Percentiles rank a stretch among this genome's conserved stretches.
Evolutionary conservation across 2,888 invertebrate species (phyloP).

Genomic region (Lasius fuliginosus): DNA sequence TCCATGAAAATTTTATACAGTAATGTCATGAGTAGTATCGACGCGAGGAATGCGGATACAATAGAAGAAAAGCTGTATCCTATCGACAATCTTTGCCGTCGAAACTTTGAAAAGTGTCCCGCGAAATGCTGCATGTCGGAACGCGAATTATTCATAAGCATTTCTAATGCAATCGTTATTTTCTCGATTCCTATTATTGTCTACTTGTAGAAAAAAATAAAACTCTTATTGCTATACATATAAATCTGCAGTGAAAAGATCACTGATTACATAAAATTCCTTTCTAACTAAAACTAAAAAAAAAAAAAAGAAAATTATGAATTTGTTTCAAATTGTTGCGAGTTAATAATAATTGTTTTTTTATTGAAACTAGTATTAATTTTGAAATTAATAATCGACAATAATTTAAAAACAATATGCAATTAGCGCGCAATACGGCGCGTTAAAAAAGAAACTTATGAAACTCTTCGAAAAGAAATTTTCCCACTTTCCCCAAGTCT

Average conservation of each 20-base stretch:
- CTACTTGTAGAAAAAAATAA: background rate
- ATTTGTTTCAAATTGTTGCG: background rate
- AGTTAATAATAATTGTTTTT: background rate
- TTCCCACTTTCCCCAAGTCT: background rate
- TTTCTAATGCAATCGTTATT: conserved; percentile 26
- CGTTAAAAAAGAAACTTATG: background rate
- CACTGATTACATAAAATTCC: background rate
- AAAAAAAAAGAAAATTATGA: background rate
- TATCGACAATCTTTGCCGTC: conserved; percentile 27
- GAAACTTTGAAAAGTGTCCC: conserved; percentile 33
- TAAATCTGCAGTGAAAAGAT: background rate
- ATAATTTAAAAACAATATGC: background rate
- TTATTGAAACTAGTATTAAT: background rate
- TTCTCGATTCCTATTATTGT: background rate
- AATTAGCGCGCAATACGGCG: background rate
- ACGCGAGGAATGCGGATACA: conserved; percentile 15
- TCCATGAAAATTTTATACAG: conserved; percentile 50
- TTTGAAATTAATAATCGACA: background rate
- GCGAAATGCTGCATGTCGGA: conserved; percentile 15
- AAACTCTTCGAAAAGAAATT: background rate
- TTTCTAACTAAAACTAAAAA: background rate
- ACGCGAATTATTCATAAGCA: conserved; percentile 28
- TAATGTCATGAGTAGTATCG: conserved; percentile 11
- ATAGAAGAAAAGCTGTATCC: conserved; percentile 37
- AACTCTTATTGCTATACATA: background rate